Conservation (phyloP, 2,113 vertebrate genomes). For the Coracopsis vasa region DNA sequence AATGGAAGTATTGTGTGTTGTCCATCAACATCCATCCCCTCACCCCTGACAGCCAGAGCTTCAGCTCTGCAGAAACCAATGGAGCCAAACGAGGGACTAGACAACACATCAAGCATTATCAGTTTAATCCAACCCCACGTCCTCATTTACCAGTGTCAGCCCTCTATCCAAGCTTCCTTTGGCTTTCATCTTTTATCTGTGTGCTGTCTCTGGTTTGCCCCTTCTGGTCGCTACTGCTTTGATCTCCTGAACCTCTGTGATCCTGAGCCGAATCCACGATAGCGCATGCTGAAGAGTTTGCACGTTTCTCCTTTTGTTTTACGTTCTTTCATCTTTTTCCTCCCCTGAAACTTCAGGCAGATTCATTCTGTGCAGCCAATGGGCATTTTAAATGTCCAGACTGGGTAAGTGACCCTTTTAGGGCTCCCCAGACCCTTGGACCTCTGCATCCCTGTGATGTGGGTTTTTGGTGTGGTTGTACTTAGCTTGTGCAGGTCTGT, state of each 20-base stretch:
- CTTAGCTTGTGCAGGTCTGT: neutral
- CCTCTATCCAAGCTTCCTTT: neutral
- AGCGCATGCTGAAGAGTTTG: neutral
- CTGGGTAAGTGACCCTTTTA: neutral
- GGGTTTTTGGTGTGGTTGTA: neutral
- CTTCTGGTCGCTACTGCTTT: slow-evolving; percentile 44
- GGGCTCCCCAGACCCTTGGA: neutral
- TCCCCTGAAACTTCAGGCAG: neutral
- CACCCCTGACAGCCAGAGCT: neutral
- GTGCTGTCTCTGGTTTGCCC: slow-evolving; percentile 25
- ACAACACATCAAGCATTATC: neutral
- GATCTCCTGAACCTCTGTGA: slow-evolving; percentile 39
- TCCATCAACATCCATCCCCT: neutral
- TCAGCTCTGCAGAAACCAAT: neutral
- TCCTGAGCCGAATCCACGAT: neutral
- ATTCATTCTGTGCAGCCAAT: neutral
- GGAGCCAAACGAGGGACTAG: neutral
- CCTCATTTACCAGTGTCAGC: neutral
- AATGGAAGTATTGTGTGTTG: neutral
- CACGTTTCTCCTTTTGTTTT: neutral
- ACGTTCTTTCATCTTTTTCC: neutral
- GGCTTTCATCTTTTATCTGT: slow-evolving; percentile 58
- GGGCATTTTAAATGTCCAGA: neutral
- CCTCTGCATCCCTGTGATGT: neutral
- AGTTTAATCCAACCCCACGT: neutral